Conservation (phyloP, 1,140 invertebrate species). For the Drosophila navojoa region DNA sequence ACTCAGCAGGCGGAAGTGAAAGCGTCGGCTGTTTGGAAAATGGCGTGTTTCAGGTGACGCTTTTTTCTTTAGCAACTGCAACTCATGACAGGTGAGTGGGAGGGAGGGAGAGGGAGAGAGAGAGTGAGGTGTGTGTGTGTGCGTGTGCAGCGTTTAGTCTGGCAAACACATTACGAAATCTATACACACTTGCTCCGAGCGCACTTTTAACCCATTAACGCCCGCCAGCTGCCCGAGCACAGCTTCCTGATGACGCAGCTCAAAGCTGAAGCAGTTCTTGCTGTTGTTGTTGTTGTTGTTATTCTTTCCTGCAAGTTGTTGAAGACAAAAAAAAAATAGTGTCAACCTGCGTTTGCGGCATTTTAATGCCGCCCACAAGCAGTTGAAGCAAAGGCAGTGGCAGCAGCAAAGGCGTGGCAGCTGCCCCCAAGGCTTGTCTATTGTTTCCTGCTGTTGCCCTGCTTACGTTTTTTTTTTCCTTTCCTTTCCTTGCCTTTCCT, state of each 20-base stretch:
- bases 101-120: neutral
- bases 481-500: neutral
- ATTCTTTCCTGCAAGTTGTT: conserved; percentile 52
- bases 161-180: conserved; percentile 79
- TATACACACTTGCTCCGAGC: conserved; percentile 78
- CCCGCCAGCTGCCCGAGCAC: conserved; percentile 37
- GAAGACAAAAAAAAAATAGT: conserved; percentile 61
- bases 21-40: conserved; percentile 50
- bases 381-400: conserved; percentile 6
- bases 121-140: neutral
- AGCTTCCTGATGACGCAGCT: conserved; percentile 71
- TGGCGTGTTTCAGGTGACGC: conserved; percentile 54
- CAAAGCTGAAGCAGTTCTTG: conserved; percentile 46
- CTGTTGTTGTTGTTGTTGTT: conserved; percentile 4
- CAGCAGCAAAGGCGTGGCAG: conserved; percentile 46
- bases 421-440: conserved; percentile 63
- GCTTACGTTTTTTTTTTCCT: conserved; percentile 15
- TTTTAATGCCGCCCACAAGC: conserved; percentile 58
- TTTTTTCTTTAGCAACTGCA: conserved; percentile 58
- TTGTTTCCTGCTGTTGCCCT: conserved; percentile 65
- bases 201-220: conserved; percentile 81
- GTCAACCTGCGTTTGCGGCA: conserved; percentile 75
- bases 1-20: conserved; percentile 72
- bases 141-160: conserved; percentile 7
- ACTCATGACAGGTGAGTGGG: conserved; percentile 53